Conservation (phyloP, 2,888 invertebrate genomes). For the Drosophila ezoana region DNA sequence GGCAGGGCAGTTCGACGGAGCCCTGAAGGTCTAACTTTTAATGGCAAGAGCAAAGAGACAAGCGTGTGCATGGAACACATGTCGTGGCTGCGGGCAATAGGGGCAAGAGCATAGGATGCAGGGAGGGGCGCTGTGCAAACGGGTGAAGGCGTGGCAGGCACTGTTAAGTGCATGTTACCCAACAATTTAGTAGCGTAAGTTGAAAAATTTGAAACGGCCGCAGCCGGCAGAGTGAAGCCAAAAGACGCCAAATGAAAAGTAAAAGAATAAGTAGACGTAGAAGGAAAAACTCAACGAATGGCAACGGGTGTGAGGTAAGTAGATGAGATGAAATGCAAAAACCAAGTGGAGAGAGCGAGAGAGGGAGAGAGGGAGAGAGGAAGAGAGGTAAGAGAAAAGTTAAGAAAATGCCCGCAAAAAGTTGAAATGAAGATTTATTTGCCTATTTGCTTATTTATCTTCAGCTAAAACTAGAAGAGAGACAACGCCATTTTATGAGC, state of each 20-base stretch:
- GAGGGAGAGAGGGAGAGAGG: no score
- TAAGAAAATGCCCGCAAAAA: slow-evolving; percentile 63
- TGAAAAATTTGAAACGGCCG: slow-evolving; percentile 77
- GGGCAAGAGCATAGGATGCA: neutral
- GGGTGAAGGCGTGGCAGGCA: slow-evolving; percentile 27
- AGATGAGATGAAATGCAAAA: slow-evolving; percentile 19
- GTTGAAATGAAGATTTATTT: slow-evolving; percentile 81
- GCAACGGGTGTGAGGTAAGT: neutral
- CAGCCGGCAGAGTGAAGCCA: slow-evolving; percentile 37
- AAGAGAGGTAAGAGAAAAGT: slow-evolving; percentile 52
- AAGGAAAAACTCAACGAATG: neutral
- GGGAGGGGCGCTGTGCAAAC: neutral
- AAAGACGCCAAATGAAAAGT: slow-evolving; percentile 22
- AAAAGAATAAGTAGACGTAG: neutral
- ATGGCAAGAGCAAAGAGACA: slow-evolving; percentile 74
- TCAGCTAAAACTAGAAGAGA: slow-evolving; percentile 55
- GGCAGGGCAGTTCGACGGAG: slow-evolving; percentile 6
- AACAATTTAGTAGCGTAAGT: slow-evolving; percentile 80
- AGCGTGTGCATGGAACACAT: slow-evolving; percentile 70
- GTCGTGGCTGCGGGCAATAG: slow-evolving; percentile 71
- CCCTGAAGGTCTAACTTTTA: slow-evolving; percentile 77
- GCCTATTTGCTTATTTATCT: slow-evolving; percentile 81
- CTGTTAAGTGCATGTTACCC: slow-evolving; percentile 81
- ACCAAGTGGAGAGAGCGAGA: neutral
- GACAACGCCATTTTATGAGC: slow-evolving; percentile 49